Evolutionary conservation across 2,797 vertebrate species (phyloP), one percentile per base, ranked within the genome.

Genomic region (Mionectes olivaceus): DNA sequence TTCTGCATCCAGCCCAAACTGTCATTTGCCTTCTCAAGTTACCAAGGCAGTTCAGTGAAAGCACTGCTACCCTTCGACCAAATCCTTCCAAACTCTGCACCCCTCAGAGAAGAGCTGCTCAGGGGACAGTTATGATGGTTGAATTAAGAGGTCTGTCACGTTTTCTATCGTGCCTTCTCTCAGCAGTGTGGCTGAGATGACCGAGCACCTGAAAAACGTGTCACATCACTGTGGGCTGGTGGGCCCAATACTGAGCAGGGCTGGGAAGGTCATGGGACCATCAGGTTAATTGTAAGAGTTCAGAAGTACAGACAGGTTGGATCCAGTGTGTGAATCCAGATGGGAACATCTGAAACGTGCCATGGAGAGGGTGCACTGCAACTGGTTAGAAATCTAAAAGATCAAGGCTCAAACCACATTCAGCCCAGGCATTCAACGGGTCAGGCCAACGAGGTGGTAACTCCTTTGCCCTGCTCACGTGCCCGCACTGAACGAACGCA

Each of bases 21-120:
- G 47, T 25, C 49, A 79, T 53, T 76, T 91, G 90, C 83, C 90
- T 89, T 90, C 60, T 85, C 9, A 43, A 73, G 65, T 84, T 84
- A 94, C 30, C 56, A 46, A 28, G 63, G 83, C 90, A 87, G 70
- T 9, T 82, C 77, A 88, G 33, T 24, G 19, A 10, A 52, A 87
- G 49, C 15, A 9, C 19, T 67, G 52, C 70, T 74, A 86, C 53
- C 35, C 53, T 81, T 75, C 22, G 13, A 50, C 9, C 11, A 93
- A 71, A 68, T 24, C 69, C 82, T 89, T 83, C 67, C n/a, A 55
- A 55, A 52, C 13, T 21, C 47, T 28, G 22, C 22, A 28, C 25
- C 30, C 33, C 60, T 68, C 32, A 32, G 44, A 18, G 21, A 46
- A 39, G 37, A 89, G 75, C 52, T 89, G 63, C 70, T 86, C 39